These are phyloP conservation scores for Athalia cordata DNA, from an alignment of 2,888 invertebrate genomes.

Conservation along the genomic window DNA sequence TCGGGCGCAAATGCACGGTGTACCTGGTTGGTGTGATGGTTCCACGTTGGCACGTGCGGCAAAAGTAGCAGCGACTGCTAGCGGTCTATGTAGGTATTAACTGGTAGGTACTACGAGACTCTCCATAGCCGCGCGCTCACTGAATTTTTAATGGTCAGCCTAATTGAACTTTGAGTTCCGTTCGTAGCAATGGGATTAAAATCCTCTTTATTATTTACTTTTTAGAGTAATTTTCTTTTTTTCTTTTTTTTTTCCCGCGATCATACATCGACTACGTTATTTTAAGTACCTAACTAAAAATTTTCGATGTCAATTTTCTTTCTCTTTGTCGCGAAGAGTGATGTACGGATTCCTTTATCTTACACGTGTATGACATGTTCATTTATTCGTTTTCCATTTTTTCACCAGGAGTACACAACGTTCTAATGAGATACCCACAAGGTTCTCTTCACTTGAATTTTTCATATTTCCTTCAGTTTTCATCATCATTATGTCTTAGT, in stretches of 20 bases:
- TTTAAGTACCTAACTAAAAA: no score
- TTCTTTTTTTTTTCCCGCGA: neutral
- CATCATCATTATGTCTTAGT: neutral
- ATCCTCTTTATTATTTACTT: neutral
- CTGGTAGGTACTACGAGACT: constrained; percentile 53
- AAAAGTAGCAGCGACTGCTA: constrained; percentile 28
- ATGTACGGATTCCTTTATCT: no score
- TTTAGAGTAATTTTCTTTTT: neutral
- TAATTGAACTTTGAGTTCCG: constrained; percentile 65
- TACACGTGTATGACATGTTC: no score
- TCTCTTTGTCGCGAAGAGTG: no score
- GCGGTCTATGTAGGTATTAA: constrained; percentile 45
- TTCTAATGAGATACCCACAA: constrained; percentile 35
- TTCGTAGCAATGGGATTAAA: neutral
- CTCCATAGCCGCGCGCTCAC: constrained; percentile 33
- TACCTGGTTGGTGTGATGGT: no score
- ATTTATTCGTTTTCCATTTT: neutral
- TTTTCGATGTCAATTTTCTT: no score
- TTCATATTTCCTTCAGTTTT: no score
- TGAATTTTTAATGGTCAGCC: constrained; percentile 67
- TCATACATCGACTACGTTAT: no score
- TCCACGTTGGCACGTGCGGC: neutral
- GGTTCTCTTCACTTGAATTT: no score
- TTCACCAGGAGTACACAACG: constrained; percentile 17
- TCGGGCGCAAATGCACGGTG: neutral